Conservation (phyloP, 2,888 invertebrate species). For the Pammene fasciana region DNA sequence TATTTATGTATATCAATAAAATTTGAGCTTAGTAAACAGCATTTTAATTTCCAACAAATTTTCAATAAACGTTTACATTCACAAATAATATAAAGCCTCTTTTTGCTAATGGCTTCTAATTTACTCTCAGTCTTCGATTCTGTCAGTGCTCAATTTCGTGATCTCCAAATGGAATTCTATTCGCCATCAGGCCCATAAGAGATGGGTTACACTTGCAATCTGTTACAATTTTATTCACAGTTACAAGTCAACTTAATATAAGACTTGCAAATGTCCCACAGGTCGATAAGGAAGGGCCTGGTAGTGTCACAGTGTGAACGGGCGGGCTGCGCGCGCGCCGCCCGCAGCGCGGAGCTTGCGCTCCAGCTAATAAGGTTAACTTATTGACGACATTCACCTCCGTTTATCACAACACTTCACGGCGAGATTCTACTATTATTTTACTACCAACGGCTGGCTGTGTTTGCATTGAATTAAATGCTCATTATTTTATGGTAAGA, state of each 20-base stretch:
- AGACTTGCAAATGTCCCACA: neutral
- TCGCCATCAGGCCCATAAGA: too few species aligned
- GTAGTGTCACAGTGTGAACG: constrained; percentile 54
- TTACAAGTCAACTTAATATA: neutral
- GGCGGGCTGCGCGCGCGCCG: constrained; percentile 47
- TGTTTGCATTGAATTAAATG: constrained; percentile 37
- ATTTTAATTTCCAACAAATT: neutral
- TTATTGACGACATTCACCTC: constrained; percentile 68
- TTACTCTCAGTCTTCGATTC: too few species aligned
- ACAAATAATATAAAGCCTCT: neutral
- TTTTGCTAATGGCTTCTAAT: neutral
- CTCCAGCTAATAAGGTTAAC: constrained; percentile 71
- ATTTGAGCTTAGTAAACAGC: neutral
- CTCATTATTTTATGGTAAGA: constrained; percentile 20
- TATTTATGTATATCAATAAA: too few species aligned
- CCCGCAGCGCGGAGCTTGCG: constrained; percentile 57
- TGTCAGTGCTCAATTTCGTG: neutral
- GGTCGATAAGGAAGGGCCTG: neutral
- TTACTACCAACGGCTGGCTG: constrained; percentile 32
- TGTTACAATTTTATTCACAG: neutral
- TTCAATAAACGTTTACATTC: neutral
- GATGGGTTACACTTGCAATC: neutral
- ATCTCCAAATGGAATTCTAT: neutral
- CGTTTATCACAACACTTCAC: constrained; percentile 64
- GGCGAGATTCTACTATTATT: constrained; percentile 42